Base-by-base conservation (phyloP, 1,140 invertebrate genomes). In the Cyphomyrmex costatus region DNA sequence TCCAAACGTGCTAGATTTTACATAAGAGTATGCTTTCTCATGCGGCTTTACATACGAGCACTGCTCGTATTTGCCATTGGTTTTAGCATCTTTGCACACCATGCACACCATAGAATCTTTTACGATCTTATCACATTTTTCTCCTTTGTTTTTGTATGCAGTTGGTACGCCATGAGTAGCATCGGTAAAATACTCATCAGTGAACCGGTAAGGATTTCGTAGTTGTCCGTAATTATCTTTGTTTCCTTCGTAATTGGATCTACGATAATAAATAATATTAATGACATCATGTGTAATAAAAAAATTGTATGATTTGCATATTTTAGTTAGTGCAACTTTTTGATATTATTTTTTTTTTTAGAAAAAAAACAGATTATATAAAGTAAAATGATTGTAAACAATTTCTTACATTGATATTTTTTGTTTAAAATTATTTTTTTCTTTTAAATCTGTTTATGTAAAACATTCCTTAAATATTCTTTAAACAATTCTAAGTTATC, bases 31-130 rank as follows among this genome's bases (percentile, higher is more conserved):
- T 86, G 96, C 95, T 91, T 97, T 96, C 89, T 97, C 96, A 88
- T 96, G 96, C 0, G 97, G 97, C 96, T 16, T 96, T 94, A 96
- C 96, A 92, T 97, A 98, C 0, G 97, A 96, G 89, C 97, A 97
- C 68, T 97, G 96, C 94, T 98, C 97, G 91, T 96, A 97, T 82
- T 97, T 97, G 5, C 96, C 97, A 33, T 96, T 96, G n/a, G 96
- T 97, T 92, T 97, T 96, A 0, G 96, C 95, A 89, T 97, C 96
- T 90, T 96, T 96, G 91, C 97, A 98, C 1, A 97, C 94, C 92
- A 96, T 96, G 91, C 97, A 98, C 4, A 96, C 95, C 96, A 97
- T 97, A 6, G 96, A 96, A 90, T 97, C 96, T 90, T 96, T 96
- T 58, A 96, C 93, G 0, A 97, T 95, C 92, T 96, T 96, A 82